Evolutionary conservation across 2,888 invertebrate species (phyloP).

Genomic region (Camptogramma bilineatum): DNA sequence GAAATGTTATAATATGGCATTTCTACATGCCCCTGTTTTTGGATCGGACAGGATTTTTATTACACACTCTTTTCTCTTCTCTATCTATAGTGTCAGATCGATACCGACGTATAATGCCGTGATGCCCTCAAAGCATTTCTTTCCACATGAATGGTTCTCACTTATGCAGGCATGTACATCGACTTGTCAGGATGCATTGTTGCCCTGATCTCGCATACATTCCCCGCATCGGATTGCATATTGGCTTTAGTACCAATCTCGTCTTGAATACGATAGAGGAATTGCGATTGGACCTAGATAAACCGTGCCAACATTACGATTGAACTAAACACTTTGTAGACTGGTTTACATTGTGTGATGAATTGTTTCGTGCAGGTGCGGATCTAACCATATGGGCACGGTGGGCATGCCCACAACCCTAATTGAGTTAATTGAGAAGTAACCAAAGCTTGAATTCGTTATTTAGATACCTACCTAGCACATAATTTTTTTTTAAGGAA

Average conservation of each 20-base stretch:
- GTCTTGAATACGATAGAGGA: constrained; percentile 20
- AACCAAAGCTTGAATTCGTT: too few species aligned
- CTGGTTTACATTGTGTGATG: constrained; percentile 3
- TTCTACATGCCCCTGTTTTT: too few species aligned
- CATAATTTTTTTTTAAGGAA: too few species aligned
- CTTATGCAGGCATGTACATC: constrained; percentile 39
- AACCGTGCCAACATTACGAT: background rate
- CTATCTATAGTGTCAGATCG: background rate
- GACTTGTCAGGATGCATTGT: constrained; percentile 54
- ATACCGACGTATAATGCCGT: background rate
- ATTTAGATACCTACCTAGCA: too few species aligned
- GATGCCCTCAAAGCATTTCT: constrained; percentile 31
- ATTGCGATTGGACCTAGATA: constrained; percentile 15
- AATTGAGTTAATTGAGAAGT: too few species aligned
- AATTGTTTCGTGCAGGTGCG: too few species aligned
- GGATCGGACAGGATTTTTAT: too few species aligned
- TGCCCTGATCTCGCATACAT: constrained; percentile 49
- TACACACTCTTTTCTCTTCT: too few species aligned
- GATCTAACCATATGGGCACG: too few species aligned
- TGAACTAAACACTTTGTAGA: background rate
- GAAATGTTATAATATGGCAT: too few species aligned
- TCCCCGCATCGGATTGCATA: constrained; percentile 42
- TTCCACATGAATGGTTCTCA: constrained; percentile 30
- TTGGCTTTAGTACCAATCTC: constrained; percentile 39
- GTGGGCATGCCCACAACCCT: too few species aligned